Evolutionary conservation across 2,797 vertebrate genomes (phyloP), one percentile per base, ranked within the genome.

Genomic region (Limnodromus scolopaceus): DNA sequence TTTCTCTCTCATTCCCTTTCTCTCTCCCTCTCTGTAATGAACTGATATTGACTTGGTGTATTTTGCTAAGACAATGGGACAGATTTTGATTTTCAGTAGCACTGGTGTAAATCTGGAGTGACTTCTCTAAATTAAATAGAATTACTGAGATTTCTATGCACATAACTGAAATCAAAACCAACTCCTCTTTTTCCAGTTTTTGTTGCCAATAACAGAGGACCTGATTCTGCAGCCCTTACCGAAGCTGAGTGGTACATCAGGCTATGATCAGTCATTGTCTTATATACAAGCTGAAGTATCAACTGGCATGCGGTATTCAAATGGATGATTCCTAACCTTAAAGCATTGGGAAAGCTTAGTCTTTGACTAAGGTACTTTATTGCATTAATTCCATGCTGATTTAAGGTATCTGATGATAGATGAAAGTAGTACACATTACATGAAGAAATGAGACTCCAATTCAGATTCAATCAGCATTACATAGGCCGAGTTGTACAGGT

Each of bases 1-100:
- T 98, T 98, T 98, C 97, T 96, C 93, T 93, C 97, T 97, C 95
- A 92, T 92, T 97, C 95, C 96, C 84, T 97, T 97, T 97, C 96
- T 97, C 89, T 96, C 80, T 94, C 57, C 48, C 64, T 98, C 91
- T 97, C 96, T 70, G 63, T 93, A 96, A 94, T 98, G 95, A 96
- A 96, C 95, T 92, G 95, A 96, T 95, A 90, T 92, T 96, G 92
- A 96, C 93, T 95, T 96, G 53, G 61, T 74, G 90, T 71, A 93
- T 93, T 92, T 95, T 93, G 64, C 66, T 94, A 84, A 98, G 96
- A 97, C 94, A 97, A 97, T 97, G 96, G 95, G 84, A 92, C 96
- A 97, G 97, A 97, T 97, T 97, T 97, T 97, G 92, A 95, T 97
- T 97, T 97, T 89, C 87, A 92, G 90, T 89, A 71, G 45, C 90